Base-by-base conservation (phyloP, 2,888 invertebrate genomes). In the Athalia circularis region DNA sequence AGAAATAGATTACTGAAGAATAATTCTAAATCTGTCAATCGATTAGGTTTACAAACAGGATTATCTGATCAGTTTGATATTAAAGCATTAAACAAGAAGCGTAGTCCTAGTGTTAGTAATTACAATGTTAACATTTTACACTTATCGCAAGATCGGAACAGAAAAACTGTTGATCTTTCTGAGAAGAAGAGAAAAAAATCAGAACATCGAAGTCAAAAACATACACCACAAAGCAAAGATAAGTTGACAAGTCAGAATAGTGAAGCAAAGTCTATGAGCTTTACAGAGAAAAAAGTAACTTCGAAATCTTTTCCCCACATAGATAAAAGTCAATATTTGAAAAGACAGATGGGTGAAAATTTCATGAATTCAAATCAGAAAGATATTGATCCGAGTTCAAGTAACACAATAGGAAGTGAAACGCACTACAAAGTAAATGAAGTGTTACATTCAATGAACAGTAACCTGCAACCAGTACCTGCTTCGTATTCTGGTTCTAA, bases 381-480 rank as follows among this genome's bases (percentile, higher is more conserved):
- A 7, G 62, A 43, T 2, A 77, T 79, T 62, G 82, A 81, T 9
- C 59, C 68, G 45, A 81, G 80, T 74, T 80, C 68, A 29, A 68
- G 54, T 43, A 0, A 68, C 15, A 59, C 57, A 59, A 6, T 48
- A 47, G 59, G 45, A 48, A 59, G 7, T 43, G 13, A 52, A 54
- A 3, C 5, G 9, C 52, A 57, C 47, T 8, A n/a, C 8, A 77
- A 54, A n/a, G 29, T 6, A 11, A 47, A 8, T 6, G 29, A 67
- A 70, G 62, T 61, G 29, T 15, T 45, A 50, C 13, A 45, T 72
- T n/a, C 64, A n/a, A 62, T 13, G 9, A 8, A 43, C 0, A 45
- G 48, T 15, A 59, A 29, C 29, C 29, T 2, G 2, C 0, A 29
- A 29, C 29, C 29, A 29, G 29, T 29, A 29, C 29, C 29, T 29